Conservation (phyloP, 64 coral and sea anemone species). For the Acropora yongei region DNA sequence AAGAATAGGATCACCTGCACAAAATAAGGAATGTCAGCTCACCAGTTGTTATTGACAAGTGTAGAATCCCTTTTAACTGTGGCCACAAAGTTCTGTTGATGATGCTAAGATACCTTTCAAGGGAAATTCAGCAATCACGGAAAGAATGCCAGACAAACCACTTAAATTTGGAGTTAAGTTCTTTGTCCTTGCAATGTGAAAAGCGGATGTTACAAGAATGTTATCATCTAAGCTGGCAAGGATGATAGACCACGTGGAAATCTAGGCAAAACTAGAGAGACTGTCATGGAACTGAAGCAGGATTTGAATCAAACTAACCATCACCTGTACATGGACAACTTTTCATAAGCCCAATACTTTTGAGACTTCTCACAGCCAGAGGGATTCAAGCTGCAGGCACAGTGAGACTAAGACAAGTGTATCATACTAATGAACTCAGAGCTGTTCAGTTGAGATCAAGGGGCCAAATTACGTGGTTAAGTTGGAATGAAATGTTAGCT, state of each 20-base stretch:
- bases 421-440: constrained; percentile 5
- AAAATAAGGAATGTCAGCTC: not conserved
- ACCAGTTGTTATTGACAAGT: not conserved
- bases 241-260: not conserved
- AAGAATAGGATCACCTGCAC: not conserved
- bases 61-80: constrained; percentile 23
- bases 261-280: not conserved
- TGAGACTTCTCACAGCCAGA: not conserved
- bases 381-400: not conserved
- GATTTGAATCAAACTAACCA: constrained; percentile 56
- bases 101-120: constrained; percentile 27
- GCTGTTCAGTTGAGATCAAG: not conserved
- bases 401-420: not conserved
- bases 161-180: constrained; percentile 48
- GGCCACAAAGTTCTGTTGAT: not conserved
- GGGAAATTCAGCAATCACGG: constrained; percentile 49
- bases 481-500: constrained; percentile 18
- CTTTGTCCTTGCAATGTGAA: constrained; percentile 59
- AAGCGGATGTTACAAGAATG: constrained; percentile 41
- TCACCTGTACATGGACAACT: constrained; percentile 53
- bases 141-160: constrained; percentile 46
- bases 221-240: constrained; percentile 19
- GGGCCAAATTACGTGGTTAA: not conserved
- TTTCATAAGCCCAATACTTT: constrained; percentile 26
- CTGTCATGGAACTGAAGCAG: constrained; percentile 26